These are phyloP conservation scores for Odontomyia ornata DNA, from an alignment of 2,888 invertebrate genomes.

Conservation along the genomic window DNA sequence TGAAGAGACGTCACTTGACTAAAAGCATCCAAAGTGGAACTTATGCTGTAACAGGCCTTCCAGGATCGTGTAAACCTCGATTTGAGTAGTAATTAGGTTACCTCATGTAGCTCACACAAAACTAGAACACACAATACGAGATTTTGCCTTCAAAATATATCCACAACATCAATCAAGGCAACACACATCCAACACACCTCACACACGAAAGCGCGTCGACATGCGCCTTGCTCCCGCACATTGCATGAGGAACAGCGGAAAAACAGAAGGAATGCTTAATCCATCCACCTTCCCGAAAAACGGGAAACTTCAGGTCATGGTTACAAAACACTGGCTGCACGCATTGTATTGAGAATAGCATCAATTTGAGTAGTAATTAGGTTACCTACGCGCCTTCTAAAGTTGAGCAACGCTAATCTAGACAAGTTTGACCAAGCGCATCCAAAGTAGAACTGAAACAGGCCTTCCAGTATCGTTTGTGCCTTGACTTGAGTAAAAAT, in stretches of 20 bases:
- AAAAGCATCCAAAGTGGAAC: too few species aligned
- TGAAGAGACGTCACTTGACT: too few species aligned
- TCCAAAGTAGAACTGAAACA: too few species aligned
- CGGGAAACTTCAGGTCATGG: slow-evolving; percentile 13
- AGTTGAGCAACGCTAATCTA: too few species aligned
- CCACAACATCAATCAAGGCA: slow-evolving; percentile 31
- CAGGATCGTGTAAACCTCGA: slow-evolving; percentile 25
- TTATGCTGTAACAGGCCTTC: background rate
- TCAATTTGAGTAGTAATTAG: too few species aligned
- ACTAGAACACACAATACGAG: slow-evolving; percentile 17
- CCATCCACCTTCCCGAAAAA: slow-evolving; percentile 20
- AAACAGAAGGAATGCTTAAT: background rate
- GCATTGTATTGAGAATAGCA: too few species aligned
- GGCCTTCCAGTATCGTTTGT: too few species aligned
- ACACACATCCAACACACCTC: slow-evolving; percentile 28
- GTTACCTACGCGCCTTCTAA: too few species aligned
- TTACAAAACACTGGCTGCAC: slow-evolving; percentile 18
- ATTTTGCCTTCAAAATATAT: slow-evolving; percentile 19
- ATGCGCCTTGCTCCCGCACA: slow-evolving; percentile 15
- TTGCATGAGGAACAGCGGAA: background rate
- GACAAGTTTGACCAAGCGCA: too few species aligned
- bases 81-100: slow-evolving; percentile 9
- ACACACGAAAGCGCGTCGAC: slow-evolving; percentile 19
- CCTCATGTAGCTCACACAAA: slow-evolving; percentile 7
- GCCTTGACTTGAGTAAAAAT: too few species aligned